A percentile compares a stretch with the other conserved stretches of the same genome.
phyloP scores from a whole-genome alignment of 1,140 invertebrate species.

The Artemia franciscana region DNA sequence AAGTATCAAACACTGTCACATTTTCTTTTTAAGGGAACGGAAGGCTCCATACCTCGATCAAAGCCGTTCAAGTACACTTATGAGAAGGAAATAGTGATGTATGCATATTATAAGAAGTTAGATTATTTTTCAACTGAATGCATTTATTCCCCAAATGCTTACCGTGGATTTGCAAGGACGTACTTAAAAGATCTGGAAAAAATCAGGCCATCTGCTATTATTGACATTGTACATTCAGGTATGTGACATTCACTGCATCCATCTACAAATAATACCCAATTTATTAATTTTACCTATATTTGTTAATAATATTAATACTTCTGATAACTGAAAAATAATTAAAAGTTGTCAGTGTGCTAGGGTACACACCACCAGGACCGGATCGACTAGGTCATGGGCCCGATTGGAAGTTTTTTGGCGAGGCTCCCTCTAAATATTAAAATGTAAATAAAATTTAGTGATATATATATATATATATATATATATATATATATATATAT shows the following conservation, averaged over 20 bases:
- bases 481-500: no score
- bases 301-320: background rate
- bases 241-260: no score
- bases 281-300: constrained; percentile 4
- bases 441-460: no score
- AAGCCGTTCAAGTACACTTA: constrained; percentile 98
- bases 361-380: no score
- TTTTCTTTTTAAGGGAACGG: constrained; percentile 36
- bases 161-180: constrained; percentile 73
- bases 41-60: constrained; percentile 67
- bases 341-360: no score
- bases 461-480: no score
- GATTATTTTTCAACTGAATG: constrained; percentile 99
- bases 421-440: no score
- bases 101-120: constrained; percentile 89
- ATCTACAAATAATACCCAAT: no score
- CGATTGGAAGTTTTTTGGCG: no score
- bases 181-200: constrained; percentile 91
- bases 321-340: constrained; percentile 4
- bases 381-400: no score
- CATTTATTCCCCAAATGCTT: constrained; percentile 94
- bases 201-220: constrained; percentile 72
- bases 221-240: constrained; percentile 95
- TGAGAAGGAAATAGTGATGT: constrained; percentile 99
- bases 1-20: no score